Conservation (phyloP, 2,797 vertebrate species). For the Tinamus major region DNA sequence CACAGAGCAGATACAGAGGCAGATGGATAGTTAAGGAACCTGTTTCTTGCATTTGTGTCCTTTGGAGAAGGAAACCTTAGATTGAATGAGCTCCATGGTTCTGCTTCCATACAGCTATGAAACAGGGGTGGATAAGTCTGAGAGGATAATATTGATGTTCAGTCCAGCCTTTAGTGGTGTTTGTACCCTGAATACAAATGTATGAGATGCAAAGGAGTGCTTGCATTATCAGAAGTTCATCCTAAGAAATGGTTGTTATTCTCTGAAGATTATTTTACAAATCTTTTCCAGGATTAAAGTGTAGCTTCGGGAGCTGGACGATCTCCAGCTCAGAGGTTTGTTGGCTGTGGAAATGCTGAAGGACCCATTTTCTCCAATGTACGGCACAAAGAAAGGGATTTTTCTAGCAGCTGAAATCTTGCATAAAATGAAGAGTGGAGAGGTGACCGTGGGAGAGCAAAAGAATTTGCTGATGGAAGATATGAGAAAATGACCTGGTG, state of each 20-base stretch:
- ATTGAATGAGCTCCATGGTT: neutral
- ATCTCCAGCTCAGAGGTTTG: neutral
- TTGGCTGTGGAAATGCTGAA: constrained; percentile 7
- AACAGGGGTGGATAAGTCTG: neutral
- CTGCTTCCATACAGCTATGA: neutral
- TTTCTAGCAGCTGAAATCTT: neutral
- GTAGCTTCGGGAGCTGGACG: neutral
- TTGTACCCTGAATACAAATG: neutral
- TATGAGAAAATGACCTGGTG: neutral
- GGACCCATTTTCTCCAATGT: neutral
- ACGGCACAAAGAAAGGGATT: neutral
- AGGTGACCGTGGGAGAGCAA: neutral
- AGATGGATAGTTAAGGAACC: neutral
- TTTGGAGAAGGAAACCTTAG: neutral
- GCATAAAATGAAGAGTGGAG: neutral
- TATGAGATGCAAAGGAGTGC: neutral
- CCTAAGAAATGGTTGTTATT: neutral
- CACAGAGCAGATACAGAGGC: neutral
- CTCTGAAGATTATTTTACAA: neutral
- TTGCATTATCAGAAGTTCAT: neutral
- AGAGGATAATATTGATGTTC: neutral
- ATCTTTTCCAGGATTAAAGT: neutral
- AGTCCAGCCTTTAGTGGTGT: neutral
- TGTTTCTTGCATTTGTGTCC: neutral
- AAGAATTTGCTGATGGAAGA: neutral